Evolutionary conservation across 2,797 vertebrate genomes (phyloP), one percentile per base, ranked within the genome.

Genomic region (Selene dorsalis): DNA sequence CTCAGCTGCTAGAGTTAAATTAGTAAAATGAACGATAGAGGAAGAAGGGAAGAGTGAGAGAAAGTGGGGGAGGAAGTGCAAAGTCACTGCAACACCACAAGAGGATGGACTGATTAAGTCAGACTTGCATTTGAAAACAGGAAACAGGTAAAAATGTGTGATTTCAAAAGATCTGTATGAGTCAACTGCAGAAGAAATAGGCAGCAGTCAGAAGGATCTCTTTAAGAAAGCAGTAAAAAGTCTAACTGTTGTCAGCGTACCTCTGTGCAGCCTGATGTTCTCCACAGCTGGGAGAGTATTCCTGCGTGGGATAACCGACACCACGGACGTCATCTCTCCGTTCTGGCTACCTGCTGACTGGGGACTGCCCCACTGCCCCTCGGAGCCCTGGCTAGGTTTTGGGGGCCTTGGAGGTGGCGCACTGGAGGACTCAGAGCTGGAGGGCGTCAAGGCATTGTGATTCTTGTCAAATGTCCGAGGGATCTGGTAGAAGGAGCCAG

Each of bases 381-480:
- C 97, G 0, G 85, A 87, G 70, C 96, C 96, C 73, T 96, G 96
- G 0, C 95, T 96, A 38, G 98, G 98, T 0, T 98, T 98, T 11
- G 97, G 98, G 35, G 97, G 96, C 0, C 97, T 96, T 1, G 97
- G 97, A 0, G 97, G 97, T 0, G 96, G 95, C 0, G 95, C 82
- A 0, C 94, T 94, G 0, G 96, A 95, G 2, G 92, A 93, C 79
- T 95, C 96, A 1, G 95, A 89, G 69, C 92, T 88, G 0, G 95
- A 95, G 38, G 96, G 92, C 0, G 96, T 93, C 94, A 98, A 90
- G 74, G 97, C 87, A 0, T 99, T 99, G 94, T 99, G 98, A 90
- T 99, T 99, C 94, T 96, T 98, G 91, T 99, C 98, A 87, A 99
- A 95, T 13, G 96, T 96, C 90, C 97, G 94, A 6, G 98, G 98